These are phyloP conservation scores for Mesorhabditis spiculigera DNA, from an alignment of 2,888 invertebrate genomes.

Conservation along the genomic window DNA sequence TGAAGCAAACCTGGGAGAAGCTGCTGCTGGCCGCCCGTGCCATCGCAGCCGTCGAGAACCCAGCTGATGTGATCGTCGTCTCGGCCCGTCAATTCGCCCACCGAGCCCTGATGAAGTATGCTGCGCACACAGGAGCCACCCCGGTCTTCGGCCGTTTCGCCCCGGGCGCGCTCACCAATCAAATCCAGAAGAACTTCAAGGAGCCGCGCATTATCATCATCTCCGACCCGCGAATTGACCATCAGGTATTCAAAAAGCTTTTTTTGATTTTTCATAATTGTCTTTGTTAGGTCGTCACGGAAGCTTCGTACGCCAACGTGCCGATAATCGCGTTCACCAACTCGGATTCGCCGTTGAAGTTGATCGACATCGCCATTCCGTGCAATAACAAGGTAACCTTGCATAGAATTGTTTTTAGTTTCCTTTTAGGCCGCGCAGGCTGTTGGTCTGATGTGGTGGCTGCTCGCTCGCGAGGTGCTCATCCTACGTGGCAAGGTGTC, in stretches of 20 bases:
- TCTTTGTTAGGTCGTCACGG: conserved; percentile 78
- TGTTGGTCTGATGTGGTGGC: conserved; percentile 99
- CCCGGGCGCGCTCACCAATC: conserved; percentile 93
- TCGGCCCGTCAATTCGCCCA: conserved; percentile 91
- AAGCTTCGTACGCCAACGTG: conserved; percentile 98
- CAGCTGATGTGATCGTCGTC: conserved; percentile 94
- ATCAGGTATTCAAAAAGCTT: conserved; percentile 31
- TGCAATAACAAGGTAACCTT: conserved; percentile 86
- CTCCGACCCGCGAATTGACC: conserved; percentile 78
- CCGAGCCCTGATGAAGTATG: conserved; percentile 93
- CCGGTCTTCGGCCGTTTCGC: conserved; percentile 99
- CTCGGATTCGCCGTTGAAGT: conserved; percentile 91
- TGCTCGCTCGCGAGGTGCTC: conserved; percentile 87
- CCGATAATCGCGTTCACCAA: conserved; percentile 98
- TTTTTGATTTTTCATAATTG: not conserved
- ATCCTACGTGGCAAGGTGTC: conserved; percentile 83
- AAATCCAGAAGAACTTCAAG: conserved; percentile 92
- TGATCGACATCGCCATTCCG: conserved; percentile 96
- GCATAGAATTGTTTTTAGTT: not conserved
- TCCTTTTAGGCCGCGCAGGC: conserved; percentile 77
- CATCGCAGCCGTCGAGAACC: conserved; percentile 95
- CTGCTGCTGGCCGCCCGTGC: conserved; percentile 92
- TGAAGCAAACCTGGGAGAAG: conserved; percentile 98
- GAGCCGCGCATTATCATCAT: conserved; percentile 92
- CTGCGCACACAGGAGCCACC: conserved; percentile 94